Evolutionary conservation across 2,113 vertebrate genomes (phyloP).

Genomic region (Nanorana parkeri): DNA sequence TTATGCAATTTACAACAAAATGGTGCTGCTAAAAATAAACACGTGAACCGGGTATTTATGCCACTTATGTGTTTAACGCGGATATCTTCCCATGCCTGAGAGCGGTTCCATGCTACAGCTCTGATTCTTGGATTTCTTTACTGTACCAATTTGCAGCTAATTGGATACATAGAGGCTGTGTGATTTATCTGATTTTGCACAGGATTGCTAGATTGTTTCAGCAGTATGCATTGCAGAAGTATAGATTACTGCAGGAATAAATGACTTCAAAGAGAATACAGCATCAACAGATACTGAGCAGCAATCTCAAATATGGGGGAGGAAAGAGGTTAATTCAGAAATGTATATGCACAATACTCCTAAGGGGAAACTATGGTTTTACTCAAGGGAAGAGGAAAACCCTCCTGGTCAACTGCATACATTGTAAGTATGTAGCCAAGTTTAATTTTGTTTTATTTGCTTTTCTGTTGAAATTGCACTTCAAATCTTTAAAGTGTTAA

Average conservation of each 20-base stretch:
- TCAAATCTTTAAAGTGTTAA: no score
- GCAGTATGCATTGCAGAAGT: neutral
- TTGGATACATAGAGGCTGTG: conserved; percentile 25
- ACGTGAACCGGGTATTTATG: conserved; percentile 21
- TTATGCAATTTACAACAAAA: conserved; percentile 37
- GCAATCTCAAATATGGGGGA: neutral
- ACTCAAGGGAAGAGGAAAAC: no score
- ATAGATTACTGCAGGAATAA: neutral
- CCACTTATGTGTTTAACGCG: conserved; percentile 8
- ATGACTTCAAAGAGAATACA: neutral
- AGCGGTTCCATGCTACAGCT: neutral
- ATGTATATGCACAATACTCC: no score
- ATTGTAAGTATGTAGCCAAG: no score
- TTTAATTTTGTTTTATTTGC: no score
- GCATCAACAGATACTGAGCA: neutral
- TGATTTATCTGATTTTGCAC: neutral
- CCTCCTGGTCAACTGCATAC: no score
- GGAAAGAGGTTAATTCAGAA: neutral
- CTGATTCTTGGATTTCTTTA: conserved; percentile 21
- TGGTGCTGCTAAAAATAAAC: conserved; percentile 41
- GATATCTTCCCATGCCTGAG: neutral
- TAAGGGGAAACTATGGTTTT: no score
- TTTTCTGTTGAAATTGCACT: no score
- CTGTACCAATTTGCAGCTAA: conserved; percentile 34
- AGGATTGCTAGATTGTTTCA: conserved; percentile 12